Conservation (phyloP, 1,140 invertebrate species). For the Conus betulinus region DNA sequence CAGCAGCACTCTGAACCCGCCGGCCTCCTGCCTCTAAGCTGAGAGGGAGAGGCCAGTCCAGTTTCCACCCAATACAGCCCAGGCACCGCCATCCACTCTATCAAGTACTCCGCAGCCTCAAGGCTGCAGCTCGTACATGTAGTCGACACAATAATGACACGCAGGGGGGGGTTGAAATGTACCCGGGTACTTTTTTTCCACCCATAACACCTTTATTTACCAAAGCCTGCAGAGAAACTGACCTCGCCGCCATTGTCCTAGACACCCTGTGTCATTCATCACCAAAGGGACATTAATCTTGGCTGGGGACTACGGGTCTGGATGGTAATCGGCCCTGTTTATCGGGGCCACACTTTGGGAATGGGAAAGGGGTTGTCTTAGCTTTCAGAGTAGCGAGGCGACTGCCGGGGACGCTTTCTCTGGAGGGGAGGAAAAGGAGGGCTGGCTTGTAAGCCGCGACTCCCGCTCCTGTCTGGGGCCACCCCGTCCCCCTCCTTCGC, state of each 20-base stretch:
- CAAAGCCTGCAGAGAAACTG: constrained; percentile 32
- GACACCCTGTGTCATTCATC: constrained; percentile 33
- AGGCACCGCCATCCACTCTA: background rate
- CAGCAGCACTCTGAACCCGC: too few relatives aligned
- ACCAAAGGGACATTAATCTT: constrained; percentile 35
- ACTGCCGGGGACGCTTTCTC: background rate
- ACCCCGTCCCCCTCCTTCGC: background rate
- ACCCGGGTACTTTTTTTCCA: constrained; percentile 2
- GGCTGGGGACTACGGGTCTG: constrained; percentile 6
- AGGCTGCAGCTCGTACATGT: background rate
- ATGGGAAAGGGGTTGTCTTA: constrained; percentile 14
- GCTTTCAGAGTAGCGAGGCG: constrained; percentile 8
- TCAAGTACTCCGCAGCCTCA: constrained; percentile 1
- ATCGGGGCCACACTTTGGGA: constrained; percentile 15
- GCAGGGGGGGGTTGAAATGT: constrained; percentile 5
- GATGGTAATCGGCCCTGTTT: constrained; percentile 33
- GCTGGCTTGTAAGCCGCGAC: background rate
- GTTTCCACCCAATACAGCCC: background rate
- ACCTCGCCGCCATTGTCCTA: constrained; percentile 3
- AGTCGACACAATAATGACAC: constrained; percentile 30
- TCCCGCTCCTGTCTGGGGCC: background rate
- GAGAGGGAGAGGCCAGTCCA: background rate
- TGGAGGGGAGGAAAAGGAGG: background rate
- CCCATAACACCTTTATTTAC: constrained; percentile 40
- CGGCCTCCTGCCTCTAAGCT: too few relatives aligned